Conservation (phyloP, 2,797 vertebrate species). For the Muscicapa striata region DNA sequence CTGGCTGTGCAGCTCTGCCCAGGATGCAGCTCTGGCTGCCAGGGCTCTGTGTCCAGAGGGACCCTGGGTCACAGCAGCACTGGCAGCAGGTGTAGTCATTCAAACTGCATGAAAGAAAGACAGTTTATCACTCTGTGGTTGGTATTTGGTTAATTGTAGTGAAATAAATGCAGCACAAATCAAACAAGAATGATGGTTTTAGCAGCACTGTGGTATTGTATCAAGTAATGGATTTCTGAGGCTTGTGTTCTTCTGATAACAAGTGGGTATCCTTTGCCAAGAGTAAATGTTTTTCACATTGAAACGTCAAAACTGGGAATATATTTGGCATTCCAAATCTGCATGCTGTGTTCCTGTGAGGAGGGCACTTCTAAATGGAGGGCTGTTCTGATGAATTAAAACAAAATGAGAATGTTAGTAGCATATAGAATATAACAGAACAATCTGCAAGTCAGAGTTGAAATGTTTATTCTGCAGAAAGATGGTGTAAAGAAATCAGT, state of each 20-base stretch:
- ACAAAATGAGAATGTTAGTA: neutral
- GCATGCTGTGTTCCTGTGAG: neutral
- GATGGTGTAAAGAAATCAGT: neutral
- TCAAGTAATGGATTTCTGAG: neutral
- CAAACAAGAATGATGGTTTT: neutral
- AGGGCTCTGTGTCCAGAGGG: rapidly evolving
- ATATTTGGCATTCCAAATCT: neutral
- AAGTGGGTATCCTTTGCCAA: conserved; percentile 25
- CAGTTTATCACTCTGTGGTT: neutral
- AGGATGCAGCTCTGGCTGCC: rapidly evolving
- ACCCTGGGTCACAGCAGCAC: neutral
- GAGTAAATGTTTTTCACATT: neutral
- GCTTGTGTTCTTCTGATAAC: conserved; percentile 25
- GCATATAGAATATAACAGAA: neutral
- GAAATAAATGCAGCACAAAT: neutral
- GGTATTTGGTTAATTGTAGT: neutral
- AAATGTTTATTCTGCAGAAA: neutral
- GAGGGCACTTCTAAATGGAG: neutral
- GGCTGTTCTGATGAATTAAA: neutral
- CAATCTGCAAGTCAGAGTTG: neutral
- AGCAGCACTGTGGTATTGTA: neutral
- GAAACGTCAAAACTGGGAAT: conserved; percentile 36
- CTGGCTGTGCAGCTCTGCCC: neutral
- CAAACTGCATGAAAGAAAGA: neutral
- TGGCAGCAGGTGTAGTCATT: neutral